Evolutionary conservation across 2,113 vertebrate species (phyloP).

Genomic region (Leiothrix lutea): DNA sequence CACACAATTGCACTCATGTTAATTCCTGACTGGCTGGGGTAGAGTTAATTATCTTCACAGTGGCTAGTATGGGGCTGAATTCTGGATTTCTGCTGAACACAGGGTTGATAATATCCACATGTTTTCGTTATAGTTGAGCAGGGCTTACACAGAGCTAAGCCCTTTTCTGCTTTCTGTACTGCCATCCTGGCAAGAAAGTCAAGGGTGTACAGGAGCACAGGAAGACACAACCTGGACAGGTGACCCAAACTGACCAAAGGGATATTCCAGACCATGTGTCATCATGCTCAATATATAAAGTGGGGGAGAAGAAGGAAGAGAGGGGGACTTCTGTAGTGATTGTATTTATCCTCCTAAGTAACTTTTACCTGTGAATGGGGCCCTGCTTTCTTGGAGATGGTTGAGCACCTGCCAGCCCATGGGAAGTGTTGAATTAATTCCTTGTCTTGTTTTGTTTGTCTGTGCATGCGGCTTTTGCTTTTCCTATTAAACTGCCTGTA

Average conservation of each 20-base stretch:
- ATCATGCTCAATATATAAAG: neutral
- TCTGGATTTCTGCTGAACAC: neutral
- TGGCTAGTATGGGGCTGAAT: neutral
- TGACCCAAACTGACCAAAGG: neutral
- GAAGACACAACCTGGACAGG: neutral
- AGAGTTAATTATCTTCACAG: neutral
- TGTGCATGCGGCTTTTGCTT: neutral
- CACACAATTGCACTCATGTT: rapidly evolving
- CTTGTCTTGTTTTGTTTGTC: neutral
- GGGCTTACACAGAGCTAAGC: neutral
- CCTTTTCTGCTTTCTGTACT: neutral
- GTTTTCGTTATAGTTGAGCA: neutral
- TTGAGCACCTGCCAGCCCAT: neutral
- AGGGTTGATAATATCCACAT: rapidly evolving
- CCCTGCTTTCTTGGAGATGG: neutral
- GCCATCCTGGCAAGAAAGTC: rapidly evolving
- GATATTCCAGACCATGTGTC: neutral
- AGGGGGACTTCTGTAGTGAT: neutral
- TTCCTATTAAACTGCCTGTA: neutral
- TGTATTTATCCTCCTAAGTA: neutral
- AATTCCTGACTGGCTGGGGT: neutral
- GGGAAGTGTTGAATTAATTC: neutral
- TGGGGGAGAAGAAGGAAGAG: too few relatives aligned
- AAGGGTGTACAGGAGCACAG: too few relatives aligned
- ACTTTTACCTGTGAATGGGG: too few relatives aligned